phyloP scores from a whole-genome alignment of 37 sponge, comb jelly and placozoan species.

The Oscarella lobularis region DNA sequence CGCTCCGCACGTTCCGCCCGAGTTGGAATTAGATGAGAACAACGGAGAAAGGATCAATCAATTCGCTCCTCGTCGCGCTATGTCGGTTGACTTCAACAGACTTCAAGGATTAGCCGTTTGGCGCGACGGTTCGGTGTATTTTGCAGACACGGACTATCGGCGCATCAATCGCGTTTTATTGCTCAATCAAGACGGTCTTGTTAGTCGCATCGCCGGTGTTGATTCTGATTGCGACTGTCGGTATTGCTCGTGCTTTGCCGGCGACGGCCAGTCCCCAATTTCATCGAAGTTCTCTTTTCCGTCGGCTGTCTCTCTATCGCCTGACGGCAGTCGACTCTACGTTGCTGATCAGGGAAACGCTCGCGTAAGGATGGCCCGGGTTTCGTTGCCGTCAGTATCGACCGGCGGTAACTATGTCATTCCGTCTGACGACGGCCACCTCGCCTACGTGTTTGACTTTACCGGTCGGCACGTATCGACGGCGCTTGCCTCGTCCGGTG shows the following conservation, averaged over 20 bases:
- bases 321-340: neutral
- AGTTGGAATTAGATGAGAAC: neutral
- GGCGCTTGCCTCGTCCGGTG: neutral
- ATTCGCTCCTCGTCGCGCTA: neutral
- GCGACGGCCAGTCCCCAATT: neutral
- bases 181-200: neutral
- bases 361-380: neutral
- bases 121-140: neutral
- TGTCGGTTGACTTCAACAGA: neutral
- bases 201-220: neutral
- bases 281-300: neutral
- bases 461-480: neutral
- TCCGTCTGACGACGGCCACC: neutral
- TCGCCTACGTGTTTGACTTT: neutral
- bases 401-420: neutral
- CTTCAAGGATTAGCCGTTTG: neutral
- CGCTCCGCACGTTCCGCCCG: neutral
- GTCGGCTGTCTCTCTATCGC: neutral
- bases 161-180: neutral
- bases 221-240: neutral
- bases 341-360: neutral
- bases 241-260: constrained; percentile 4
- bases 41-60: no score
- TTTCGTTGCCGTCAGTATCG: neutral
- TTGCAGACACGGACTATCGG: neutral